Percentiles rank a stretch among this genome's conserved stretches.
Conservation (phyloP, 2,797 vertebrate species). For the Sebastiscus albofasciatus region DNA sequence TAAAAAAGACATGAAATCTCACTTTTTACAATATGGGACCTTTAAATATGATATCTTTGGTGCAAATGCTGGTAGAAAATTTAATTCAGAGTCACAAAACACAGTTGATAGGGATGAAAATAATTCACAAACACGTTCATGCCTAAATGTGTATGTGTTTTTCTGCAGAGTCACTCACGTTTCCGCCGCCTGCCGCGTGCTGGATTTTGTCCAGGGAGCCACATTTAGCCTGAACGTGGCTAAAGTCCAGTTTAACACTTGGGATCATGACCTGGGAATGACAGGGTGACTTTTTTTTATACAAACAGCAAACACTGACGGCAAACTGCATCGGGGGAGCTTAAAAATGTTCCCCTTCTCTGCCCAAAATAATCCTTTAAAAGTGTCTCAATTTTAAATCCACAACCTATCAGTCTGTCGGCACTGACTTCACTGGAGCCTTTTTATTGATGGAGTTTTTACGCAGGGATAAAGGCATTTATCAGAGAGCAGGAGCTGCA, state of each 20-base stretch:
- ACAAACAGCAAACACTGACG: neutral
- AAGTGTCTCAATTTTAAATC: constrained; percentile 45
- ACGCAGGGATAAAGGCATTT: constrained; percentile 8
- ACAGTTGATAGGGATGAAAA: neutral
- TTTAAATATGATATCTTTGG: neutral
- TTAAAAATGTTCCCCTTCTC: neutral
- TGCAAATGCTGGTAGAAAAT: neutral
- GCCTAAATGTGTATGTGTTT: neutral
- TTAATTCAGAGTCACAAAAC: constrained; percentile 7
- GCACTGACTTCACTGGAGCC: neutral
- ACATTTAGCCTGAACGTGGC: constrained; percentile 91
- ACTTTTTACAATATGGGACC: too few relatives aligned
- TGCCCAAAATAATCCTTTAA: constrained; percentile 30
- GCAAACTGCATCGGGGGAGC: neutral
- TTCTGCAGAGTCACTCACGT: constrained; percentile 85
- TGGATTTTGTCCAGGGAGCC: constrained; percentile 94
- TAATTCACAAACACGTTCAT: neutral
- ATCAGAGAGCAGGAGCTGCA: neutral
- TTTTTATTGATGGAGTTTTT: neutral
- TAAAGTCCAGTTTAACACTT: constrained; percentile 91
- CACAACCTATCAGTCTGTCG: constrained; percentile 5
- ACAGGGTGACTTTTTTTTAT: constrained; percentile 40
- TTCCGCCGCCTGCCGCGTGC: constrained; percentile 90
- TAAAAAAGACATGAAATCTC: too few relatives aligned
- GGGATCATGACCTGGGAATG: constrained; percentile 80